Evolutionary conservation across 2,113 vertebrate species (phyloP).

Genomic region (Malurus elegans): DNA sequence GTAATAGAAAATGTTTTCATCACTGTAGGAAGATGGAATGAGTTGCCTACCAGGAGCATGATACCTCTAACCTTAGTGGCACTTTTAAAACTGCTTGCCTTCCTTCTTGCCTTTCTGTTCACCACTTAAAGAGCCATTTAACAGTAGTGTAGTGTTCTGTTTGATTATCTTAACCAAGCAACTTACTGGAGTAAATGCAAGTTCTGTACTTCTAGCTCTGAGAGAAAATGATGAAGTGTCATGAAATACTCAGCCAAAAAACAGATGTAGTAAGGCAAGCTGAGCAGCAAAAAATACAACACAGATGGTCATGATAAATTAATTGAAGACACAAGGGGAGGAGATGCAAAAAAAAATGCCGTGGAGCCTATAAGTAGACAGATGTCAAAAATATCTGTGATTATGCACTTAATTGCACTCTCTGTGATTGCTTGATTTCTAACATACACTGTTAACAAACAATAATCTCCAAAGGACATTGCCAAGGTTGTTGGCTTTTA

Average conservation of each 20-base stretch:
- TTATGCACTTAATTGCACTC: slow-evolving; percentile 55
- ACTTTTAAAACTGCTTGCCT: background rate
- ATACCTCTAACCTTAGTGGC: background rate
- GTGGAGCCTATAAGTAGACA: slow-evolving; percentile 21
- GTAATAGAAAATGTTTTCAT: background rate
- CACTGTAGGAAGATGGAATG: background rate
- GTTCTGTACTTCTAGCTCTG: background rate
- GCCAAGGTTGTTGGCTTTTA: slow-evolving; percentile 30
- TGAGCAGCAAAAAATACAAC: slow-evolving; percentile 32
- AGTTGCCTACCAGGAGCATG: background rate
- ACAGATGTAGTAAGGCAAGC: slow-evolving; percentile 33
- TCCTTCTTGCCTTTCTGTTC: background rate
- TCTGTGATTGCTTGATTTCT: slow-evolving; percentile 41
- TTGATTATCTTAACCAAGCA: background rate
- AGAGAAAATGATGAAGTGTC: background rate
- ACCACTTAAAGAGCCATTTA: background rate
- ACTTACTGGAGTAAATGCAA: slow-evolving; percentile 3
- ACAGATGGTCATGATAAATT: slow-evolving; percentile 57
- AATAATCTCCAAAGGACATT: slow-evolving; percentile 3
- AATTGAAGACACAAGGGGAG: slow-evolving; percentile 14
- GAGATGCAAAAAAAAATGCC: slow-evolving; percentile 1
- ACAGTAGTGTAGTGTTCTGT: background rate
- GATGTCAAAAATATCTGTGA: slow-evolving; percentile 62
- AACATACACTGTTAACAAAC: background rate
- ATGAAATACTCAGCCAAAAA: slow-evolving; percentile 35